Evolutionary conservation across 1,140 invertebrate species (phyloP), one percentile per base, ranked within the genome.

Genomic region (Drosophila micromelanica): DNA sequence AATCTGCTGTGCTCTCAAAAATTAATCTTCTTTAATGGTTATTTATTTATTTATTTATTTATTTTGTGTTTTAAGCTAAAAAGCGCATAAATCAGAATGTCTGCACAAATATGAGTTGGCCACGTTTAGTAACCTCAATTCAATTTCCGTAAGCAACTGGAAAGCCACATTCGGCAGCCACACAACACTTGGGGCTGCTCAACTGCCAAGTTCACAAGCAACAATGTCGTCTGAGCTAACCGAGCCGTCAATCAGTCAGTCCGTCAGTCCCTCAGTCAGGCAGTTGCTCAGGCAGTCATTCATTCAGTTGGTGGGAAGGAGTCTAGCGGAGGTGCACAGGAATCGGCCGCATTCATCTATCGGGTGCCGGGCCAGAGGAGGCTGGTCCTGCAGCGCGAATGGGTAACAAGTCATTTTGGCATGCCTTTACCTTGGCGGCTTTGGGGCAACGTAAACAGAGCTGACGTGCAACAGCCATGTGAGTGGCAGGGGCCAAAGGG

Each of bases 131-230:
- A 68, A 46, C 56, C 59, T 68, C 57, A 59, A 73, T 73, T 68
- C 48, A 68, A 76, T 76, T 68, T 46, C 23, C 63, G 35, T 48
- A 48, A 61, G 35, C 30, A 60, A 61, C 42, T 61, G 35, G 13
- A 46, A 23, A 42, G 51, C 54, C 52, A 6, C 48, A 55, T 8
- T 67, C 27, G 40, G 40, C 15, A 42, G 13, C 17, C 45, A 32
- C 43, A 20, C 30, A 52, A 13, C 35, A 52, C 38, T 52, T 9
- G 35, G 32, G 20, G 32, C 48, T 45, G 56, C 59, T 67, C 46
- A 65, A 30, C 59, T 63, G 68, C 61, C 62, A 67, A 67, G 74
- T 69, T 73, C 63, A 74, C 43, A 55, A 46, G 72, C 71, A 70
- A 56, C 75, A 77, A 77, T 72, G 60, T 74, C 40, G 49, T 48